phyloP scores from a whole-genome alignment of 2,797 vertebrate species.

The Phoeniculus purpureus region DNA sequence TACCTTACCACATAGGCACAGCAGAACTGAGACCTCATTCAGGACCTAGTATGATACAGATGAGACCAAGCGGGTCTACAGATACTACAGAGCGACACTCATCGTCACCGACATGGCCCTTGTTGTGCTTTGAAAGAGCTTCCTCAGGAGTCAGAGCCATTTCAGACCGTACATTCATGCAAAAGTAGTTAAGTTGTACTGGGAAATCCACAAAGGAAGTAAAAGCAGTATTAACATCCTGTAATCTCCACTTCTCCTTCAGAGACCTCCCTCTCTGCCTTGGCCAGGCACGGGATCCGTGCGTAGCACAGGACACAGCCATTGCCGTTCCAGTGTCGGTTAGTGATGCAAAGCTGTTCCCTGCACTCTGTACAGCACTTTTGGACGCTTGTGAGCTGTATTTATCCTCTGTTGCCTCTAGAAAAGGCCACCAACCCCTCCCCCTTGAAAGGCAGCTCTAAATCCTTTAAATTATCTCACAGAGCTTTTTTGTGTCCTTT shows the following conservation, averaged over 20 bases:
- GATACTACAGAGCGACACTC: neutral
- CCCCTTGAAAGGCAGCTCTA: conserved; percentile 44
- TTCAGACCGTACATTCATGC: neutral
- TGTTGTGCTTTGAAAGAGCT: neutral
- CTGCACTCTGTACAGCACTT: conserved; percentile 14
- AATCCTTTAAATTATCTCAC: conserved; percentile 67
- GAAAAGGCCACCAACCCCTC: conserved; percentile 47
- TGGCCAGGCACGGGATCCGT: neutral
- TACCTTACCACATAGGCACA: neutral
- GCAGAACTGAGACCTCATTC: neutral
- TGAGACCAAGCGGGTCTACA: neutral
- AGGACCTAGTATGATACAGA: neutral
- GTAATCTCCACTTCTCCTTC: neutral
- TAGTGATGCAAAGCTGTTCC: neutral
- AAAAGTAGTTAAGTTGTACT: neutral
- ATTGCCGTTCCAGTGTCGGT: neutral
- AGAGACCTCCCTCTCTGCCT: neutral
- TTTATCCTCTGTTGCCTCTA: conserved; percentile 12
- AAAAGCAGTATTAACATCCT: neutral
- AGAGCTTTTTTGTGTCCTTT: conserved; percentile 60
- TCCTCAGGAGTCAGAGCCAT: neutral
- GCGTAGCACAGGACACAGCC: neutral
- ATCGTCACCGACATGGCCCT: too few relatives aligned
- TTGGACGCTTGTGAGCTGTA: conserved; percentile 9
- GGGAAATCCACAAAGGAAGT: neutral